A percentile compares a stretch with the other conserved stretches of the same genome.
These are phyloP conservation scores for Tyria jacobaeae DNA, from an alignment of 2,888 invertebrate species.

Conservation along the genomic window DNA sequence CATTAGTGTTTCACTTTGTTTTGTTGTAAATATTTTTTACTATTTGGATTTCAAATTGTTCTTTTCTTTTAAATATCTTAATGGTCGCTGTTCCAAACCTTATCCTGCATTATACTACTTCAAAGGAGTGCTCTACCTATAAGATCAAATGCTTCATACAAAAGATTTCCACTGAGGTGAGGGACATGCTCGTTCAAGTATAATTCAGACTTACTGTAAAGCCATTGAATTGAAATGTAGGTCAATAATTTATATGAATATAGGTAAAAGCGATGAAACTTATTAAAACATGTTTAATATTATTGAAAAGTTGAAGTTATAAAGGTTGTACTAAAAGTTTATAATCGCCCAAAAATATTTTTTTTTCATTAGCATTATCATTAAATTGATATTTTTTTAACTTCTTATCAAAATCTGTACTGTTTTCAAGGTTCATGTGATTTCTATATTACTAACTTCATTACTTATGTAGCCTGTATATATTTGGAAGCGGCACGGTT, in stretches of 20 bases:
- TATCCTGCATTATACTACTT: slow-evolving; percentile 18
- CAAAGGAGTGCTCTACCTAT: slow-evolving; percentile 23
- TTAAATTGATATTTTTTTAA: too few relatives aligned
- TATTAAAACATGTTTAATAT: background rate
- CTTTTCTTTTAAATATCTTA: background rate
- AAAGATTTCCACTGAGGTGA: slow-evolving; percentile 20
- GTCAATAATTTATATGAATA: background rate
- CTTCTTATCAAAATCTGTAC: too few relatives aligned
- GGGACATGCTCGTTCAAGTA: slow-evolving; percentile 22
- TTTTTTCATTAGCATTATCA: too few relatives aligned
- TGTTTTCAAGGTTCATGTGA: too few relatives aligned
- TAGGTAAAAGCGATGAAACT: background rate
- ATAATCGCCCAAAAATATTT: too few relatives aligned
- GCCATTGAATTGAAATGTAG: slow-evolving; percentile 33
- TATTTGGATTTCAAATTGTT: background rate
- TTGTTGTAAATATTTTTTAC: background rate
- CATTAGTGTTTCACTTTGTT: background rate
- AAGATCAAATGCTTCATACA: slow-evolving; percentile 33
- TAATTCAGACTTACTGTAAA: slow-evolving; percentile 34
- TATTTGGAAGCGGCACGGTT: too few relatives aligned
- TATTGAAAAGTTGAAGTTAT: background rate
- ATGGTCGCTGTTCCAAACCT: background rate
- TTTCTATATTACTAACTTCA: too few relatives aligned
- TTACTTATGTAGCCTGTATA: too few relatives aligned
- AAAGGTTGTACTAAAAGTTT: background rate